Conservation (phyloP, 2,888 invertebrate genomes). For the Drosophila subsilvestris region DNA sequence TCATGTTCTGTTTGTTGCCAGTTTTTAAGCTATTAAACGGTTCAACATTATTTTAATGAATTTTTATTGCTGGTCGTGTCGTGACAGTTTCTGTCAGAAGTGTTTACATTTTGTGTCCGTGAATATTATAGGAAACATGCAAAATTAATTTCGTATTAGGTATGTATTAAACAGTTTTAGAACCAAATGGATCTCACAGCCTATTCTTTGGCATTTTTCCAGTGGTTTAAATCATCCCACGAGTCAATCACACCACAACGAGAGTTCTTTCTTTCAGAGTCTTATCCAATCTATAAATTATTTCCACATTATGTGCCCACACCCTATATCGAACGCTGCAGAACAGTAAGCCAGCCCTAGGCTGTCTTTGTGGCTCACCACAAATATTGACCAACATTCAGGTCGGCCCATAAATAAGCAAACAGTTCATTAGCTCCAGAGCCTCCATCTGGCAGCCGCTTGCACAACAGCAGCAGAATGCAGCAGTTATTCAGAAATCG, state of each 20-base stretch:
- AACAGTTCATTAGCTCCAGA: conserved; percentile 48
- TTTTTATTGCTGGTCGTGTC: conserved; percentile 52
- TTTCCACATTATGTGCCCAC: conserved; percentile 40
- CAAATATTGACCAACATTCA: conserved; percentile 53
- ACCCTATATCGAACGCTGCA: neutral
- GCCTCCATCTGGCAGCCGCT: conserved; percentile 26
- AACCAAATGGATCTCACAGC: neutral
- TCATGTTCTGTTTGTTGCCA: conserved; percentile 41
- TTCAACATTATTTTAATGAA: conserved; percentile 61
- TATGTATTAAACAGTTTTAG: conserved; percentile 30
- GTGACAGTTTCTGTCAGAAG: conserved; percentile 23
- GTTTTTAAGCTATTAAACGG: conserved; percentile 28
- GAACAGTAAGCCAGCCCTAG: conserved; percentile 21
- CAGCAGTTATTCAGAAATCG: conserved; percentile 36
- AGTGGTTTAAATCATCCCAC: conserved; percentile 8
- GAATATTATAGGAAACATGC: conserved; percentile 31
- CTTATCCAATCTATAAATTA: conserved; percentile 48
- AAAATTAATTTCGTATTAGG: conserved; percentile 22
- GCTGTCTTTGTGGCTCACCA: conserved; percentile 27
- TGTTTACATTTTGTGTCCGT: conserved; percentile 41
- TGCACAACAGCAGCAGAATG: conserved; percentile 44
- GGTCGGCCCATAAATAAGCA: conserved; percentile 50
- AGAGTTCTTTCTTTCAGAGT: conserved; percentile 13
- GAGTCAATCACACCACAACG: conserved; percentile 26
- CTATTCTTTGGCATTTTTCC: neutral